These are phyloP conservation scores for Nasonia vitripennis DNA, from an alignment of 1,140 invertebrate species.

Conservation along the genomic window DNA sequence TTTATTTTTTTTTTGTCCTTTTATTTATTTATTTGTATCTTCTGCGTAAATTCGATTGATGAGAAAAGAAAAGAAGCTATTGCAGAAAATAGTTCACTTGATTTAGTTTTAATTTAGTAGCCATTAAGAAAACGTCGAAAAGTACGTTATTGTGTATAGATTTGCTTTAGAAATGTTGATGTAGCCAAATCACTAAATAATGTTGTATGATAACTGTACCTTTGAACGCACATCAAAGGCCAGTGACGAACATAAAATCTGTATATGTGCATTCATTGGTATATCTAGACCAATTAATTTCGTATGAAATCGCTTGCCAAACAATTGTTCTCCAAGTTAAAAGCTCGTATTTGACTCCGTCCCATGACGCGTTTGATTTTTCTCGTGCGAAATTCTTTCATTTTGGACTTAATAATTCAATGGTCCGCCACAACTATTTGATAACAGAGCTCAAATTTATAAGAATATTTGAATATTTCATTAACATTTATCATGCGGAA, in stretches of 20 bases:
- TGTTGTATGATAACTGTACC: too few relatives aligned
- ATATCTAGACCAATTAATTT: neutral
- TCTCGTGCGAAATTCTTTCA: neutral
- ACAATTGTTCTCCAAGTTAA: constrained; percentile 11
- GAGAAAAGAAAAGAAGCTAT: neutral
- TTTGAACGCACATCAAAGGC: too few relatives aligned
- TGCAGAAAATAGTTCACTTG: neutral
- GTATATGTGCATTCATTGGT: neutral
- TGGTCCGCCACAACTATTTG: too few relatives aligned
- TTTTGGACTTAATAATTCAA: neutral
- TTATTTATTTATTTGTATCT: neutral
- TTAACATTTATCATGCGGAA: too few relatives aligned
- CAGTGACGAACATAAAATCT: neutral
- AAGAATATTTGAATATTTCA: too few relatives aligned
- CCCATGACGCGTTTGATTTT: neutral
- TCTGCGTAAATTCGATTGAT: neutral
- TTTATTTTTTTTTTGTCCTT: neutral
- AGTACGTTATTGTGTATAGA: too few relatives aligned
- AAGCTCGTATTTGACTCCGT: constrained; percentile 27
- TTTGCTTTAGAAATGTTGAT: too few relatives aligned
- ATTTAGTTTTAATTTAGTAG: too few relatives aligned
- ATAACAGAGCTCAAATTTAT: too few relatives aligned
- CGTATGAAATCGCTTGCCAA: neutral
- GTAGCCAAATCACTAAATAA: too few relatives aligned
- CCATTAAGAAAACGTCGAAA: too few relatives aligned